phyloP scores from a whole-genome alignment of 2,888 invertebrate genomes.

The Terebella lapidaria region DNA sequence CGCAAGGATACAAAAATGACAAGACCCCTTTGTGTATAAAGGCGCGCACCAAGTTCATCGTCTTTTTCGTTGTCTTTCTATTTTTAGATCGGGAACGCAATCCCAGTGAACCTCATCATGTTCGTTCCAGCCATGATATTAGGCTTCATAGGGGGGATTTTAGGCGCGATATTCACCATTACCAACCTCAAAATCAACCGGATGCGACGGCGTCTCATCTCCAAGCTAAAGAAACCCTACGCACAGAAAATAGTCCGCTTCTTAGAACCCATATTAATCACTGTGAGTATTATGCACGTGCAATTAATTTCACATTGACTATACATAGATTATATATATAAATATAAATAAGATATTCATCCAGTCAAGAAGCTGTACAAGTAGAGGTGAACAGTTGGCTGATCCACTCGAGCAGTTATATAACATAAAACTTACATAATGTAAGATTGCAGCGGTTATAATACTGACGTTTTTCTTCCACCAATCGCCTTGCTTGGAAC shows the following conservation, averaged over 20 bases:
- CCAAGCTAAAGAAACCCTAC: conserved; percentile 29
- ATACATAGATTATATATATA: too few relatives aligned
- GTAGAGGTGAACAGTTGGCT: too few relatives aligned
- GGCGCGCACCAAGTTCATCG: conserved; percentile 48
- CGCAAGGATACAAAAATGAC: too few relatives aligned
- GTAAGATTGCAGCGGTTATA: too few relatives aligned
- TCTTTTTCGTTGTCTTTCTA: conserved; percentile 40
- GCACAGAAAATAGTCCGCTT: conserved; percentile 16
- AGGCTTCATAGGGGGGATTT: conserved; percentile 51
- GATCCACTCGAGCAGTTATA: too few relatives aligned
- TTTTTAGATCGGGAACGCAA: conserved; percentile 41
- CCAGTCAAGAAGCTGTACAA: too few relatives aligned
- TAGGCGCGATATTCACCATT: conserved; percentile 53
- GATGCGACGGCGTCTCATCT: conserved; percentile 41
- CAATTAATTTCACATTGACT: too few relatives aligned
- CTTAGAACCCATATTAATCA: conserved; percentile 25
- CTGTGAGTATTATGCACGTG: conserved; percentile 17
- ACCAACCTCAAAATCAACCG: conserved; percentile 52
- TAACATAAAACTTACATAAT: too few relatives aligned
- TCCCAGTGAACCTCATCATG: conserved; percentile 44
- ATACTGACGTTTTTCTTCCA: too few relatives aligned
- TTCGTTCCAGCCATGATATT: conserved; percentile 52
- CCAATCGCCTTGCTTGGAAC: too few relatives aligned
- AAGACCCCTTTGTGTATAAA: too few relatives aligned
- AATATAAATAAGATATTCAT: too few relatives aligned